Evolutionary conservation across 2,797 vertebrate genomes (phyloP).

Genomic region (Hoplostethus mediterraneus): DNA sequence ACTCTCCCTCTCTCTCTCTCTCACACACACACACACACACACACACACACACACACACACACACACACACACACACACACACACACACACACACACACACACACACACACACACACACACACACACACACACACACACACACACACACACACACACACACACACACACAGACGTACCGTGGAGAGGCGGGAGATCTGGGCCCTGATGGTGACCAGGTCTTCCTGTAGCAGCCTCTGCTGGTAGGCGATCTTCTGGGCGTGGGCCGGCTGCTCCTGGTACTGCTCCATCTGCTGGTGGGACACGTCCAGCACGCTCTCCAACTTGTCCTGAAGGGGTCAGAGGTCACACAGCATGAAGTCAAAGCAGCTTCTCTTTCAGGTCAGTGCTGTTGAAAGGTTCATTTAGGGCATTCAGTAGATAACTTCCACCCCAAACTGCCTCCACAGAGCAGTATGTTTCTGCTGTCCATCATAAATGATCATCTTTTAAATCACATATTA

Average conservation of each 20-base stretch:
- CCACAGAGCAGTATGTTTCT: slow-evolving; percentile 45
- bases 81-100: neutral
- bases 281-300: slow-evolving; percentile 95
- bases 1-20: no score
- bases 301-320: slow-evolving; percentile 93
- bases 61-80: neutral
- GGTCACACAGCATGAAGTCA: neutral
- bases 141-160: neutral
- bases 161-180: slow-evolving; percentile 81
- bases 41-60: neutral
- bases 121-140: no score
- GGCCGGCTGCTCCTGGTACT: slow-evolving; percentile 91
- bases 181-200: slow-evolving; percentile 93
- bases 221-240: slow-evolving; percentile 95
- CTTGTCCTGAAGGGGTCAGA: slow-evolving; percentile 86
- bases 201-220: slow-evolving; percentile 94
- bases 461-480: neutral
- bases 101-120: no score
- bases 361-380: neutral
- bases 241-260: slow-evolving; percentile 93
- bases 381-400: neutral
- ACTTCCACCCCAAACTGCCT: slow-evolving; percentile 1
- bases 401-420: neutral
- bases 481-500: neutral
- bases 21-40: neutral